phyloP scores from a whole-genome alignment of 2,113 vertebrate genomes.

The Thermophis baileyi region DNA sequence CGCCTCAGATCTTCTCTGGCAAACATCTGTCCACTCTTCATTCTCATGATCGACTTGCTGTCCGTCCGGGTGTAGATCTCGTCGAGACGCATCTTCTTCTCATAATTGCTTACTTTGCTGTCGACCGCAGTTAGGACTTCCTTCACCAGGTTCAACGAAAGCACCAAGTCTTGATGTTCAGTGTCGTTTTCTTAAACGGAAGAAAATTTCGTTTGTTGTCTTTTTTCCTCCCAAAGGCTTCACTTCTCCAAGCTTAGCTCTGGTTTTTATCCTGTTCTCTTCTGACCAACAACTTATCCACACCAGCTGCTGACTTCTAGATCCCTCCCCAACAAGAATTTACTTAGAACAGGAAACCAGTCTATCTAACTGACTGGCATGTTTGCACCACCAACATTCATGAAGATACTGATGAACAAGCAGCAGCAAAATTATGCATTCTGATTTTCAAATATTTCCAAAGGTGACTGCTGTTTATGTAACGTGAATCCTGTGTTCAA shows the following conservation, averaged over 20 bases:
- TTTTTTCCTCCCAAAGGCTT: background rate
- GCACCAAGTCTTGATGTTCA: constrained; percentile 80
- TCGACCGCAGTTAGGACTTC: constrained; percentile 87
- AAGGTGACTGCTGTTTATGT: background rate
- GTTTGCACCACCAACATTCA: background rate
- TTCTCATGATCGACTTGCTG: constrained; percentile 94
- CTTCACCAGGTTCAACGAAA: constrained; percentile 83
- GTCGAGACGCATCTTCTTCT: constrained; percentile 84
- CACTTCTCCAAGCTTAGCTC: background rate
- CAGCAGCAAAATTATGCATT: background rate
- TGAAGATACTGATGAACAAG: background rate
- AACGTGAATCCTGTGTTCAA: background rate
- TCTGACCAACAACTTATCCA: background rate
- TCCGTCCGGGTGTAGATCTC: constrained; percentile 89
- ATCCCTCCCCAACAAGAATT: background rate
- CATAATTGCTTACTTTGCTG: constrained; percentile 89
- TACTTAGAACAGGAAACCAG: background rate
- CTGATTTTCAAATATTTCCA: background rate
- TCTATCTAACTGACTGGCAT: background rate
- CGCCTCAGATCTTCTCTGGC: constrained; percentile 88
- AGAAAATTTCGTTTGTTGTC: accelerated
- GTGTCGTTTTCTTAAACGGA: constrained; percentile 77
- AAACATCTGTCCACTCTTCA: constrained; percentile 95
- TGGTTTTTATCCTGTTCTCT: background rate
- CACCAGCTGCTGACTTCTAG: background rate